Evolutionary conservation across 2,888 invertebrate genomes (phyloP), one percentile per base, ranked within the genome.

Genomic region (Acleris holmiana): DNA sequence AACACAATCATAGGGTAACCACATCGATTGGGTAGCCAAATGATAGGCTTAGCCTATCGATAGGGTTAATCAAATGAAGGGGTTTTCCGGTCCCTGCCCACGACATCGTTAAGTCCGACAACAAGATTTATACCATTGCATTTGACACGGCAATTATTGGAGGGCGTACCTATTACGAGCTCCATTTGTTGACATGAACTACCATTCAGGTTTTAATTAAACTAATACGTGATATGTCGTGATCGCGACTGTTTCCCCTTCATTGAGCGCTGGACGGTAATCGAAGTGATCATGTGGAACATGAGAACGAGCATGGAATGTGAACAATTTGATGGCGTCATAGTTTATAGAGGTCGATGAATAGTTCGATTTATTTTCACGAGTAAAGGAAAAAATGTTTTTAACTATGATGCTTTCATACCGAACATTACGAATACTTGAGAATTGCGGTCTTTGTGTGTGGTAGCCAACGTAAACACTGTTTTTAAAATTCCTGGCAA

Each of bases 61-160:
- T n/a, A n/a, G n/a, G n/a, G n/a, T n/a, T n/a, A n/a, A n/a, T n/a
- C n/a, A n/a, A n/a, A n/a, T n/a, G n/a, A n/a, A n/a, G n/a, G n/a
- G n/a, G n/a, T n/a, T n/a, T n/a, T n/a, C n/a, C n/a, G n/a, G n/a
- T n/a, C n/a, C n/a, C n/a, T n/a, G n/a, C 59, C 59, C 59, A 59
- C 59, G 18, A 25, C 44, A 41, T 50, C 56, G 68, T 71, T 73
- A 74, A 54, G 56, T 57, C 63, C 66, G 65, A 68, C 68, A 61
- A 40, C 44, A 69, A 71, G 67, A 73, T 73, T 73, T 69, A 74
- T 72, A 69, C 69, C 72, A 70, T 75, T 75, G 73, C 69, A 67
- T 72, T 70, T 74, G 75, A 77, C 76, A 74, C 68, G 69, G 68
- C 75, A 76, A 76, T 76, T 76, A 76, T 69, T 66, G 50, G 70